A percentile compares a stretch with the other conserved stretches of the same genome.
Evolutionary conservation across 2,888 invertebrate genomes (phyloP).

Genomic region (Chalcis sispes): DNA sequence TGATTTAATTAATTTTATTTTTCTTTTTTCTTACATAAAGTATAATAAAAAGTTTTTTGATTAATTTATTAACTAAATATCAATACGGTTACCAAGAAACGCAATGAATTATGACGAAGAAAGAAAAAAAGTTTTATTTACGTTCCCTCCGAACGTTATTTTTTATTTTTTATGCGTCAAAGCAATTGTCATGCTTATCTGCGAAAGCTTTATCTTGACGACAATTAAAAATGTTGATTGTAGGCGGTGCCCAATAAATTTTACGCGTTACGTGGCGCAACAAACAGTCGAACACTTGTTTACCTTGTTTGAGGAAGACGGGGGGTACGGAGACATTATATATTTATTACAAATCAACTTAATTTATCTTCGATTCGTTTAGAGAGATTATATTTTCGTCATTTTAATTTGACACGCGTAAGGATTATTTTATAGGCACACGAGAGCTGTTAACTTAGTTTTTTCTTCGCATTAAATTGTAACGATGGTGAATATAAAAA

Average conservation of each 20-base stretch:
- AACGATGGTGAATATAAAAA: no score
- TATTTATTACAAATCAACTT: neutral
- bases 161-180: constrained; percentile 17
- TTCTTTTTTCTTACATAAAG: no score
- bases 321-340: neutral
- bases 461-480: no score
- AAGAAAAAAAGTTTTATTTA: constrained; percentile 12
- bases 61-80: neutral
- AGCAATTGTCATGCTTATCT: constrained; percentile 29
- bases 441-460: no score
- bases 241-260: constrained; percentile 23
- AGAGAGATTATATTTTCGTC: no score
- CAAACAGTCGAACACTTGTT: constrained; percentile 6
- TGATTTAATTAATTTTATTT: no score
- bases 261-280: neutral
- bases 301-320: constrained; percentile 13
- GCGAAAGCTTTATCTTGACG: constrained; percentile 34
- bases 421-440: no score
- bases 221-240: constrained; percentile 29
- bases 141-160: constrained; percentile 2
- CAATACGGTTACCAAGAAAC: neutral
- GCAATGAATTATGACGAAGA: neutral
- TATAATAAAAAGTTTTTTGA: no score
- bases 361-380: neutral
- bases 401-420: no score